A percentile compares a stretch with the other conserved stretches of the same genome.
Conservation (phyloP, 2,888 invertebrate species). For the Rotaria magnacalcarata region DNA sequence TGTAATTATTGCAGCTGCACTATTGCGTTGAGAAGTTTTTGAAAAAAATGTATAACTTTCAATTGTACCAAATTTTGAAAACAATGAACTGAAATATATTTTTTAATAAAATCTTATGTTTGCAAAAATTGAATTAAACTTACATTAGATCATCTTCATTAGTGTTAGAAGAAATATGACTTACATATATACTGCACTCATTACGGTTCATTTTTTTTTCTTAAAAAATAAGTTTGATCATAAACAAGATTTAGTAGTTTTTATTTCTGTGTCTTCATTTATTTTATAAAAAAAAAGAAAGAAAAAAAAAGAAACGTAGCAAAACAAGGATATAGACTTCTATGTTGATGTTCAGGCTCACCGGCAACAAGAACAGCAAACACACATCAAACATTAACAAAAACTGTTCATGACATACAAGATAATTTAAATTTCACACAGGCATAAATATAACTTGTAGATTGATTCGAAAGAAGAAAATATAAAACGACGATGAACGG, state of each 20-base stretch:
- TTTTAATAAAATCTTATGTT: background rate
- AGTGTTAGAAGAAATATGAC: background rate
- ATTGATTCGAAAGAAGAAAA: background rate
- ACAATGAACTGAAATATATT: background rate
- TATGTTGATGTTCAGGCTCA: background rate
- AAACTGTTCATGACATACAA: background rate
- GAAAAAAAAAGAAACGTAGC: background rate
- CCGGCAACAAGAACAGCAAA: slow-evolving; percentile 22
- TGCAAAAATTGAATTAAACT: background rate
- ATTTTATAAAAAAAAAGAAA: background rate
- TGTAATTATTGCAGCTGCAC: background rate
- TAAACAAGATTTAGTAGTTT: background rate
- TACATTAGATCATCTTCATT: background rate
- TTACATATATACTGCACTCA: background rate
- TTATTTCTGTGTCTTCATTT: background rate
- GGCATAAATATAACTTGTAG: background rate
- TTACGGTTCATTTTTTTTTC: background rate
- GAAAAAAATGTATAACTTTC: background rate
- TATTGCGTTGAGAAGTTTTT: background rate
- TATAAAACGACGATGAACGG: background rate
- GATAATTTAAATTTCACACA: background rate
- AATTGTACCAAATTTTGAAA: background rate
- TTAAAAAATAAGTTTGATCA: background rate
- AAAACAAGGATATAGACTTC: background rate
- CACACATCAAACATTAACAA: background rate